Evolutionary conservation across 2,797 vertebrate species (phyloP).

Genomic region (Crenuchus spilurus): DNA sequence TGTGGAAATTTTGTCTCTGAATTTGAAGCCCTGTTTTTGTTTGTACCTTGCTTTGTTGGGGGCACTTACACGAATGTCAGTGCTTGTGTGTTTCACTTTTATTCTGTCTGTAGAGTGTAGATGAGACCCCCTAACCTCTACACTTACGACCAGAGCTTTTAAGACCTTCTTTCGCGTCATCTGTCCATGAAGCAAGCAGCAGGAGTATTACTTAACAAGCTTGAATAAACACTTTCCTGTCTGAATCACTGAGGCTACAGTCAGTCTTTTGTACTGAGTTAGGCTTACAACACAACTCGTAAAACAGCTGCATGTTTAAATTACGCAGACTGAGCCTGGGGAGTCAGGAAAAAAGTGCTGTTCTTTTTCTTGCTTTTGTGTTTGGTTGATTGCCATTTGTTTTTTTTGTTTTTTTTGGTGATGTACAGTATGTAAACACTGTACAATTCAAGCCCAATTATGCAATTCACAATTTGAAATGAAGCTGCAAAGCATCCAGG

Average conservation of each 20-base stretch:
- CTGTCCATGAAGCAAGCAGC: not conserved
- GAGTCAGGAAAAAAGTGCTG: too few species aligned
- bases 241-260: not conserved
- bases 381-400: too few species aligned
- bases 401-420: too few species aligned
- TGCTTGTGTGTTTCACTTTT: not conserved
- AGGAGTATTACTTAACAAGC: not conserved
- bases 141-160: not conserved
- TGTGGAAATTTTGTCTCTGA: not conserved
- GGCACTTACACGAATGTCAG: not conserved
- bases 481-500: too few species aligned
- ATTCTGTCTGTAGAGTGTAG: not conserved
- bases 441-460: too few species aligned
- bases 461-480: too few species aligned
- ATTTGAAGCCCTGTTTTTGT: not conserved
- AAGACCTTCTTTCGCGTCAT: not conserved
- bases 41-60: not conserved
- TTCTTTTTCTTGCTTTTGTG: too few species aligned
- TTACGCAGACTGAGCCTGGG: not conserved
- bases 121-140: not conserved
- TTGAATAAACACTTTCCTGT: not conserved
- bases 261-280: not conserved
- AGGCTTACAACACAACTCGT: not conserved
- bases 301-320: not conserved
- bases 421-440: too few species aligned